Evolutionary conservation across 1,140 invertebrate genomes (phyloP), one percentile per base, ranked within the genome.

Genomic region (Phocides pigmalion): DNA sequence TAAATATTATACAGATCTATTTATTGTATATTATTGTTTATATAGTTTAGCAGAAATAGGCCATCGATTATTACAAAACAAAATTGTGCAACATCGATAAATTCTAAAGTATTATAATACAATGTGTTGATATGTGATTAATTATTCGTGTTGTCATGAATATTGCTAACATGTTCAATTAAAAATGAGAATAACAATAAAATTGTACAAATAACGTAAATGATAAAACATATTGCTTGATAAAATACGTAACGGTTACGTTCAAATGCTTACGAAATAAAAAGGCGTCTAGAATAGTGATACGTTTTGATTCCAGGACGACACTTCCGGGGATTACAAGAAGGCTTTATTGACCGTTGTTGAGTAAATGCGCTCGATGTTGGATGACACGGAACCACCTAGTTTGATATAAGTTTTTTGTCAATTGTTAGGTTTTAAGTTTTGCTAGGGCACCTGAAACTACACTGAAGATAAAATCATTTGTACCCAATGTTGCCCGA

Each of bases 281-380:
- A 63, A 47, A 75, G 61, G 53, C 70, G 71, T 73, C 73, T 79
- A 83, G 81, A 82, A 79, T 73, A 85, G 71, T 72, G 64, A 76
- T 79, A 65, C 73, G 69, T 89, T 91, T 89, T 89, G 82, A 70
- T 94, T 96, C 66, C 94, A 97, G 95, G 96, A 95, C 72, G 97
- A 98, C 88, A 98, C 97, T 63, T 97, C 96, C 74, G 97, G 97
- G 66, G 96, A 98, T 93, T 98, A 98, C 94, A 97, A 96, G 93
- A 95, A 95, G 91, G 94, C 97, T 76, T 94, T 98, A 76, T 93
- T 98, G 80, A 95, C 96, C 72, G 92, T 98, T 79, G 93, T 97
- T 93, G 92, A 95, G 93, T 94, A 95, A 93, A 94, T 81, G 51
- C 68, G 63, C 63, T 68, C 58, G 59, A 61, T 35, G 56, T 49